phyloP scores from a whole-genome alignment of 2,888 invertebrate genomes.

The Zele albiditarsus region DNA sequence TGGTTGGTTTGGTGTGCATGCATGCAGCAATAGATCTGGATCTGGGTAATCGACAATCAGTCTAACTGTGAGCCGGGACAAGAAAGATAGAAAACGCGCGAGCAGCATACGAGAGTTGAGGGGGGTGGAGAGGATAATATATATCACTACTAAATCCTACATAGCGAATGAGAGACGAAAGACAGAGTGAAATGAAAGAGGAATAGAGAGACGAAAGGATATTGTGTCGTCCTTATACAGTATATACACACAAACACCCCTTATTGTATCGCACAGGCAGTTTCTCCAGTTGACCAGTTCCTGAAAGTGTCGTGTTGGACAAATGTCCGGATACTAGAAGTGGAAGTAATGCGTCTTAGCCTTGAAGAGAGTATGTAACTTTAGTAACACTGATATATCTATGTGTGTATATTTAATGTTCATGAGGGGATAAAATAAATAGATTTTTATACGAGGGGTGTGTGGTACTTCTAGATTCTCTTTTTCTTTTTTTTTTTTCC shows the following conservation, averaged over 20 bases:
- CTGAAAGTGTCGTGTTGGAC: slow-evolving; percentile 70
- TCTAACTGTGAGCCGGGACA: slow-evolving; percentile 34
- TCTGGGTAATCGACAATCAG: slow-evolving; percentile 50
- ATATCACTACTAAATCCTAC: slow-evolving; percentile 63
- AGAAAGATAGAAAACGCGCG: slow-evolving; percentile 30
- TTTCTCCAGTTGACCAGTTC: slow-evolving; percentile 59
- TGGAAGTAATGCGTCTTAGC: slow-evolving; percentile 72
- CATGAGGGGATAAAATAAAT: not conserved
- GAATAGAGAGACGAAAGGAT: slow-evolving; percentile 42
- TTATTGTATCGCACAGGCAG: slow-evolving; percentile 37
- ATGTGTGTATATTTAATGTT: not conserved
- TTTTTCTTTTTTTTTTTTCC: not conserved
- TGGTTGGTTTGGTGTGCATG: slow-evolving; percentile 31
- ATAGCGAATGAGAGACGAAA: slow-evolving; percentile 43
- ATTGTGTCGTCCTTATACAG: slow-evolving; percentile 44
- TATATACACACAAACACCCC: slow-evolving; percentile 23
- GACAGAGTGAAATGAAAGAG: slow-evolving; percentile 42
- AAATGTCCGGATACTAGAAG: slow-evolving; percentile 72
- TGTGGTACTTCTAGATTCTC: not conserved
- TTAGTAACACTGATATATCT: not conserved
- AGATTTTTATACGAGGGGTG: slow-evolving; percentile 2
- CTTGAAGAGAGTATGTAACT: slow-evolving; percentile 40
- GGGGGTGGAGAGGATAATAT: too few relatives aligned
- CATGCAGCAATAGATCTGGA: slow-evolving; percentile 17
- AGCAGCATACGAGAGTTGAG: not conserved